Conservation (phyloP, 1,140 invertebrate species). For the Rhagoletis pomonella region DNA sequence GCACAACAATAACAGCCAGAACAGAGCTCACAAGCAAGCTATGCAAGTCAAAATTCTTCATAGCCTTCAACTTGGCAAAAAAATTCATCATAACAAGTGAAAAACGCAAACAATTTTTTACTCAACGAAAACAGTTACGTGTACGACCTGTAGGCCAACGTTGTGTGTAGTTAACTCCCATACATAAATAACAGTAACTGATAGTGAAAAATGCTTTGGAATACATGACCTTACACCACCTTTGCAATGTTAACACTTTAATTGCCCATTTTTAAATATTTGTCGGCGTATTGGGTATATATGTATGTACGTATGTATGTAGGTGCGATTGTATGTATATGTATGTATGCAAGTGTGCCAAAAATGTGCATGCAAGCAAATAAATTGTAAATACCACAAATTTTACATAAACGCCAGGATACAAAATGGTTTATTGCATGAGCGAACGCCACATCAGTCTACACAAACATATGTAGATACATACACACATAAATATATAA, state of each 20-base stretch:
- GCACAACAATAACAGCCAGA: neutral
- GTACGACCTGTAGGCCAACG: conserved; percentile 2
- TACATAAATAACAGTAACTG: conserved; percentile 24
- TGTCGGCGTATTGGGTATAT: neutral
- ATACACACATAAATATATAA: neutral
- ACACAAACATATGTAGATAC: too few relatives aligned
- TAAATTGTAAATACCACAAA: conserved; percentile 42
- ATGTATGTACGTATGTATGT: neutral
- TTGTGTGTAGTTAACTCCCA: too few relatives aligned
- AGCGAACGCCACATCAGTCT: too few relatives aligned
- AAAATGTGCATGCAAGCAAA: neutral
- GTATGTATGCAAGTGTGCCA: neutral
- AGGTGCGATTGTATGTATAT: neutral
- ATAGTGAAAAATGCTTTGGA: conserved; percentile 17
- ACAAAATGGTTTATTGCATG: conserved; percentile 12
- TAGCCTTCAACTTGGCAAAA: neutral
- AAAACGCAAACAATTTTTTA: neutral
- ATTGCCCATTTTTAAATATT: conserved; percentile 32
- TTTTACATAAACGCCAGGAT: neutral
- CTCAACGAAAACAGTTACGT: neutral
- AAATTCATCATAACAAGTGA: neutral
- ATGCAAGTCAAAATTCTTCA: neutral
- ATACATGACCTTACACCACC: neutral
- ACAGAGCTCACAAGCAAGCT: neutral
- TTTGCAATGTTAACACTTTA: conserved; percentile 10